Conservation (phyloP, 2,797 vertebrate genomes). For the Phalanger gymnotis region DNA sequence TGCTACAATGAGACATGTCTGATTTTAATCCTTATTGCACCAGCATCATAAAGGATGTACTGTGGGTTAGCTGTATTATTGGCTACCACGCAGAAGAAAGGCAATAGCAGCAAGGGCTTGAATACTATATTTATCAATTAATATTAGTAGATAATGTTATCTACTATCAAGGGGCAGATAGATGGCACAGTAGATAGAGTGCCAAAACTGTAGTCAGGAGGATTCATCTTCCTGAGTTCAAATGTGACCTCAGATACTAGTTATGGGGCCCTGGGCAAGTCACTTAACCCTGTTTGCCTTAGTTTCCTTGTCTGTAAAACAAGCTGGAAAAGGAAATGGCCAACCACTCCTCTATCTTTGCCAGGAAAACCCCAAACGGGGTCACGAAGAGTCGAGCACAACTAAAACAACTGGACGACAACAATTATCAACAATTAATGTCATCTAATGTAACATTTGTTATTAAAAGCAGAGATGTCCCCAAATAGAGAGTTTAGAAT, state of each 20-base stretch:
- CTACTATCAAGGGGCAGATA: neutral
- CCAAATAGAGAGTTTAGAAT: conserved; percentile 30
- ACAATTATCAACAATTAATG: neutral
- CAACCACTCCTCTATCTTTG: neutral
- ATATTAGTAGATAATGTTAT: neutral
- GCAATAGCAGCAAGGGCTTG: neutral
- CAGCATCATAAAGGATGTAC: neutral
- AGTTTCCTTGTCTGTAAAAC: neutral
- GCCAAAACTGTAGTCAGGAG: neutral
- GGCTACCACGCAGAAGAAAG: neutral
- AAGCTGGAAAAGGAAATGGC: neutral
- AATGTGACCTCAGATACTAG: neutral
- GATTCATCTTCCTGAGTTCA: neutral
- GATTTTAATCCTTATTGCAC: neutral
- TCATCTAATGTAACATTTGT: conserved; percentile 53
- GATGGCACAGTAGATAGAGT: neutral
- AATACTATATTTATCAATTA: neutral
- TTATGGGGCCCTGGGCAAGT: neutral
- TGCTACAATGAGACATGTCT: neutral
- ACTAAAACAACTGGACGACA: neutral
- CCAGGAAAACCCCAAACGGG: neutral
- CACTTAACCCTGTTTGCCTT: neutral
- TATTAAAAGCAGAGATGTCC: conserved; percentile 1
- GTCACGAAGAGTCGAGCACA: neutral
- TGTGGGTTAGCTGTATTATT: neutral